phyloP scores from a whole-genome alignment of 2,888 invertebrate species.

The Thymelicus sylvestris region DNA sequence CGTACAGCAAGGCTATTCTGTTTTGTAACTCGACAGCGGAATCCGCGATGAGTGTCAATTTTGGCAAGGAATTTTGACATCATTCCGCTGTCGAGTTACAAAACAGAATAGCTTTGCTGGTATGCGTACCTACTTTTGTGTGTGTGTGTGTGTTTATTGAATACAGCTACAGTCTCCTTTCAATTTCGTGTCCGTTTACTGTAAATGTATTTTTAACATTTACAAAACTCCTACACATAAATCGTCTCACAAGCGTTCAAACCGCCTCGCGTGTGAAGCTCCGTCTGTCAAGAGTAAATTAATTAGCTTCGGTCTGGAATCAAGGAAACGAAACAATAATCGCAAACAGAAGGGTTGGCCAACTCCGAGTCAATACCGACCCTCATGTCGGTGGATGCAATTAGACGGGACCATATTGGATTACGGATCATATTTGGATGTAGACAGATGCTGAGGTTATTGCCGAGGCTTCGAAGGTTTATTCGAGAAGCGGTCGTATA shows the following conservation, averaged over 20 bases:
- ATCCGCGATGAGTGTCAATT: too few relatives aligned
- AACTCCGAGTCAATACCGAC: conserved; percentile 74
- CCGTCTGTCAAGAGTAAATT: conserved; percentile 61
- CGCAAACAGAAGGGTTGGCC: conserved; percentile 74
- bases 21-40: too few relatives aligned
- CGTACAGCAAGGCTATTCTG: too few relatives aligned
- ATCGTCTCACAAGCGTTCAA: neutral
- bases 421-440: conserved; percentile 44
- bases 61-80: too few relatives aligned
- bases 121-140: too few relatives aligned
- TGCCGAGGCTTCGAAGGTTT: conserved; percentile 8
- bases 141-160: too few relatives aligned
- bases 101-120: too few relatives aligned
- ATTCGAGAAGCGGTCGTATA: neutral
- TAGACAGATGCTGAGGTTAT: conserved; percentile 31
- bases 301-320: conserved; percentile 72
- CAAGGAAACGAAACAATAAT: conserved; percentile 82
- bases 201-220: too few relatives aligned
- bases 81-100: too few relatives aligned
- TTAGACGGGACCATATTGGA: conserved; percentile 53
- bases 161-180: too few relatives aligned
- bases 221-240: too few relatives aligned
- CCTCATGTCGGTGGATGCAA: conserved; percentile 65
- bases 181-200: too few relatives aligned
- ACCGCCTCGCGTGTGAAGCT: conserved; percentile 12